Percentiles rank a stretch among this genome's conserved stretches.
Conservation (phyloP, 2,888 invertebrate species). For the Himalopsyche tibetana region DNA sequence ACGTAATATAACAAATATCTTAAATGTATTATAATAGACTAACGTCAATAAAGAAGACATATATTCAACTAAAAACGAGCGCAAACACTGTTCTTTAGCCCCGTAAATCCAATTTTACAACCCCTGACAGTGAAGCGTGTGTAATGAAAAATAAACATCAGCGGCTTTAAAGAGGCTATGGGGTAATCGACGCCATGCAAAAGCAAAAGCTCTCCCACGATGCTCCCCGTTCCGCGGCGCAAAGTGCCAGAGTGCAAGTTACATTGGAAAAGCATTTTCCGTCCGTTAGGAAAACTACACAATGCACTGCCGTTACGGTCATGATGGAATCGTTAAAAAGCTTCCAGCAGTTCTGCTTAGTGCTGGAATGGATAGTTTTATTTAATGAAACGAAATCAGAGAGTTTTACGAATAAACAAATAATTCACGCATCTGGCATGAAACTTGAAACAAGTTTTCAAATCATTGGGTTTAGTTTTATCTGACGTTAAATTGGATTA, state of each 20-base stretch:
- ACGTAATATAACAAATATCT: too few species aligned
- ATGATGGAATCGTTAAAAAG: constrained; percentile 7
- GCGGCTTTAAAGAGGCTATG: constrained; percentile 33
- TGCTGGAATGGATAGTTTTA: too few species aligned
- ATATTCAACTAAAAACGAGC: background rate
- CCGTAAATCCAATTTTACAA: constrained; percentile 10
- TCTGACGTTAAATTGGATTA: too few species aligned
- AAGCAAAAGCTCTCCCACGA: constrained; percentile 27
- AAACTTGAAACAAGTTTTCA: too few species aligned
- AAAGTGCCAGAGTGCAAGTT: constrained; percentile 35
- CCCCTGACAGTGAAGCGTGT: constrained; percentile 34
- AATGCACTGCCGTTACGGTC: background rate
- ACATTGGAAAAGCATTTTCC: constrained; percentile 41
- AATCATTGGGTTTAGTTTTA: too few species aligned
- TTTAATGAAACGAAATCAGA: too few species aligned
- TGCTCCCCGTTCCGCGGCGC: background rate
- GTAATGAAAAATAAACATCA: constrained; percentile 43
- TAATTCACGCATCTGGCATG: too few species aligned
- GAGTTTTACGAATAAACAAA: too few species aligned
- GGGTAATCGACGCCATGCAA: constrained; percentile 38
- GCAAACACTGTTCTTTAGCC: background rate
- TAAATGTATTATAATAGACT: too few species aligned
- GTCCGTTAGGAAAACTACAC: background rate
- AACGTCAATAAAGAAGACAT: background rate
- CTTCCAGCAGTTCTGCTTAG: background rate